A percentile compares a stretch with the other conserved stretches of the same genome.
Conservation (phyloP, 1,140 invertebrate species). For the Saccostrea glomerata region DNA sequence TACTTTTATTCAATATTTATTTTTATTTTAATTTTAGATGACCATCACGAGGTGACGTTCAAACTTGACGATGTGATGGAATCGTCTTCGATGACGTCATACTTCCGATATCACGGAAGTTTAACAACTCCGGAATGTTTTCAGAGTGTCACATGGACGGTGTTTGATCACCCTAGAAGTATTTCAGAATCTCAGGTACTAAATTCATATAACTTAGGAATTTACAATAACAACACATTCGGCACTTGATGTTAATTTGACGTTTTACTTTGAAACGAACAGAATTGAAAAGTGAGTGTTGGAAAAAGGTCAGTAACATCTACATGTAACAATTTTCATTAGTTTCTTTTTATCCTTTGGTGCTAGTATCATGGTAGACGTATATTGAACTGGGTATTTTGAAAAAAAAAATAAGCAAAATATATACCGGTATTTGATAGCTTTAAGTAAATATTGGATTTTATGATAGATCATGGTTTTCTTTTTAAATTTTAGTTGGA, state of each 20-base stretch:
- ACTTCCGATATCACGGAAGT: slow-evolving; percentile 85
- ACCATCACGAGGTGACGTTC: not conserved
- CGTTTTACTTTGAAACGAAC: not conserved
- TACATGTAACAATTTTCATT: too few relatives aligned
- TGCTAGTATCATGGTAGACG: too few relatives aligned
- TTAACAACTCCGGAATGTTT: slow-evolving; percentile 87
- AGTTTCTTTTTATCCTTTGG: not conserved
- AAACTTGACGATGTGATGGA: not conserved
- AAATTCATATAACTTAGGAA: too few relatives aligned
- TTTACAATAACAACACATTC: not conserved
- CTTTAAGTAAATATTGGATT: not conserved
- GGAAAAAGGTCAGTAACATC: not conserved
- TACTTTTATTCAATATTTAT: too few relatives aligned
- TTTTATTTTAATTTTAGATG: not conserved
- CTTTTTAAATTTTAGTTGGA: not conserved
- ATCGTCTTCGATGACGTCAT: not conserved
- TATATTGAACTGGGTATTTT: not conserved
- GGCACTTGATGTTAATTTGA: not conserved
- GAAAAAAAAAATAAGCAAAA: not conserved
- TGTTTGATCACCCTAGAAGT: slow-evolving; percentile 85
- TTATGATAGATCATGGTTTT: not conserved
- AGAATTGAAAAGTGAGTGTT: not conserved
- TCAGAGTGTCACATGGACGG: slow-evolving; percentile 86
- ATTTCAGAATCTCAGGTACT: slow-evolving; percentile 88
- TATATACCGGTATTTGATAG: not conserved